A percentile compares a stretch with the other conserved stretches of the same genome.
Evolutionary conservation across 2,113 vertebrate species (phyloP).

Genomic region (Corapipo altera): DNA sequence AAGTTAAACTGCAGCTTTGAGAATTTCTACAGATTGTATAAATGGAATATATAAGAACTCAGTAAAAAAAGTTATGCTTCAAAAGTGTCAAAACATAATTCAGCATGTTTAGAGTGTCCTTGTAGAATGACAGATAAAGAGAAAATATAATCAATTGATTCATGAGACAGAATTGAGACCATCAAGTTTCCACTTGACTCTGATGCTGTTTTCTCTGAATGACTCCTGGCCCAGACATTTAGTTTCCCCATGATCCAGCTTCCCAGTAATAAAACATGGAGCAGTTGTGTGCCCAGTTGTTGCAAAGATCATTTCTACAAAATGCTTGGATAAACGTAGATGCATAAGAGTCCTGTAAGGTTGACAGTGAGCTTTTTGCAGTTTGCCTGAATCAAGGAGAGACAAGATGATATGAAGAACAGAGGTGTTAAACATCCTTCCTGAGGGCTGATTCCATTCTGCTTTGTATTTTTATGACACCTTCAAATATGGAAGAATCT

Average conservation of each 20-base stretch:
- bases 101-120: not conserved
- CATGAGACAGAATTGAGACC: not conserved
- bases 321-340: not conserved
- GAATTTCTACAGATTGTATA: constrained; percentile 24
- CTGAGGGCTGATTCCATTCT: not conserved
- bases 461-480: not conserved
- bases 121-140: not conserved
- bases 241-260: not conserved
- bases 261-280: constrained; percentile 35
- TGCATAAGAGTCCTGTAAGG: constrained; percentile 1
- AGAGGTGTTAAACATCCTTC: constrained; percentile 37
- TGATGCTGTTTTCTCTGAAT: not conserved
- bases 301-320: not conserved
- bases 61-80: not conserved
- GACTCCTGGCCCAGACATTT: not conserved
- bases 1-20: constrained; percentile 15
- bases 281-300: constrained; percentile 4
- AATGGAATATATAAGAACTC: constrained; percentile 11
- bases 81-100: constrained; percentile 21
- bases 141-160: not conserved
- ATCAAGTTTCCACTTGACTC: not conserved
- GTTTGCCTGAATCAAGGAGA: not conserved
- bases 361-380: constrained; percentile 26
- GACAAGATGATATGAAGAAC: constrained; percentile 19
- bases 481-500: not conserved